These are phyloP conservation scores for Monochamus saltuarius DNA, from an alignment of 1,140 invertebrate genomes.

Conservation along the genomic window DNA sequence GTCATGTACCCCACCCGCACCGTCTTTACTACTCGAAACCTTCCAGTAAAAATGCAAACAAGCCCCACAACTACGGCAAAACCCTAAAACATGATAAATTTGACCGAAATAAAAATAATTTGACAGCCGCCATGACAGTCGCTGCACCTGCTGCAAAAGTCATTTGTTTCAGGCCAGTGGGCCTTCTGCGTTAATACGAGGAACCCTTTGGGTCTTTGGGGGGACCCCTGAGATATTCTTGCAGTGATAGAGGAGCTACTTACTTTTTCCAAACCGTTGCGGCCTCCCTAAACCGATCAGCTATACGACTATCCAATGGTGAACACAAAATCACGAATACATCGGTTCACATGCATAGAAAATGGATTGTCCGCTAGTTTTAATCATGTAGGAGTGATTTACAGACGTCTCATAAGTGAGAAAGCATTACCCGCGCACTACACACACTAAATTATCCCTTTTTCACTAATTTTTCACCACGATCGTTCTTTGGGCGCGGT, in stretches of 20 bases:
- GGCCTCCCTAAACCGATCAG: slow-evolving; percentile 13
- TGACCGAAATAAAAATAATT: slow-evolving; percentile 34
- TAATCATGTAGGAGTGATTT: slow-evolving; percentile 38
- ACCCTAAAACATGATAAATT: not conserved
- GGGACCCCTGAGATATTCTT: not conserved
- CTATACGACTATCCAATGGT: slow-evolving; percentile 31
- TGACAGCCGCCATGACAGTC: slow-evolving; percentile 46
- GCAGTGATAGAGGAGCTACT: slow-evolving; percentile 1
- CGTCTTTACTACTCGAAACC: not conserved
- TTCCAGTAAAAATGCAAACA: not conserved
- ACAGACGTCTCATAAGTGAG: slow-evolving; percentile 27
- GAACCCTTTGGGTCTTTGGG: slow-evolving; percentile 20
- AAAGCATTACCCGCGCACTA: slow-evolving; percentile 31
- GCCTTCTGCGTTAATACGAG: not conserved
- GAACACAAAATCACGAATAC: slow-evolving; percentile 45
- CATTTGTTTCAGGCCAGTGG: slow-evolving; percentile 2
- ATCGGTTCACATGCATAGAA: slow-evolving; percentile 45
- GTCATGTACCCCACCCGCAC: not conserved
- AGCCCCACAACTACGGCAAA: not conserved
- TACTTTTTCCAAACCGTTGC: slow-evolving; percentile 26
- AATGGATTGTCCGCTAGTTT: slow-evolving; percentile 36
- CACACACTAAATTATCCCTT: slow-evolving; percentile 31
- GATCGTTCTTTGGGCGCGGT: slow-evolving; percentile 34
- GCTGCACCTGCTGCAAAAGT: slow-evolving; percentile 40
- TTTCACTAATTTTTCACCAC: slow-evolving; percentile 30